Percentiles rank a stretch among this genome's conserved stretches.
phyloP scores from a whole-genome alignment of 2,888 invertebrate genomes.

The Amphipoea oculea region DNA sequence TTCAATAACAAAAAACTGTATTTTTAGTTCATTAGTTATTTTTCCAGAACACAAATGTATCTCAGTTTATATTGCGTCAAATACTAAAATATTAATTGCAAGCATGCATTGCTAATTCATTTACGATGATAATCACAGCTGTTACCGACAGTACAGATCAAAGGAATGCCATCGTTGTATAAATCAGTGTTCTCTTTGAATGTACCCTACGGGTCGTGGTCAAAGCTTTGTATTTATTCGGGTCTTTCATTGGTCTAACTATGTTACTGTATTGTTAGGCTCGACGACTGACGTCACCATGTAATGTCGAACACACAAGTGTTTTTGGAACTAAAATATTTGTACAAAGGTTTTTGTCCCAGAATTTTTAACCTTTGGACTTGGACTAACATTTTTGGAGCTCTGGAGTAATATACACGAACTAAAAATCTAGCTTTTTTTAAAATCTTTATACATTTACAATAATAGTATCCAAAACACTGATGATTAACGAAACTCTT shows the following conservation, averaged over 20 bases:
- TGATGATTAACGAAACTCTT: no score
- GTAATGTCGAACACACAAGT: neutral
- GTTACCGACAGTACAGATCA: conserved; percentile 17
- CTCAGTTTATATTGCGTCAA: no score
- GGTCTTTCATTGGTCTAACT: conserved; percentile 47
- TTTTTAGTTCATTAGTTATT: neutral
- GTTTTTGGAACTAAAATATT: conserved; percentile 7
- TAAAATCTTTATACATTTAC: neutral
- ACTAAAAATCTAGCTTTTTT: neutral
- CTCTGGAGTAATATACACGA: neutral
- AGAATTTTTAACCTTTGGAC: neutral
- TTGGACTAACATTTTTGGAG: neutral
- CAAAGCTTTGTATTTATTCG: conserved; percentile 66
- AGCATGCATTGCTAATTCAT: neutral
- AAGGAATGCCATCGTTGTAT: conserved; percentile 45
- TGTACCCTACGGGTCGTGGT: conserved; percentile 43
- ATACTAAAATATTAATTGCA: neutral
- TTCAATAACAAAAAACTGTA: neutral
- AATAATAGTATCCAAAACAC: neutral
- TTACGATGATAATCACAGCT: conserved; percentile 14
- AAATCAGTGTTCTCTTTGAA: conserved; percentile 57
- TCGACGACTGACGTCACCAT: conserved; percentile 17
- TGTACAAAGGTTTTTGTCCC: neutral
- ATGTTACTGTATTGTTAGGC: conserved; percentile 26
- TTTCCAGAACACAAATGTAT: neutral